A percentile compares a stretch with the other conserved stretches of the same genome.
phyloP scores from a whole-genome alignment of 2,797 vertebrate genomes.

The Eulemur mongoz region DNA sequence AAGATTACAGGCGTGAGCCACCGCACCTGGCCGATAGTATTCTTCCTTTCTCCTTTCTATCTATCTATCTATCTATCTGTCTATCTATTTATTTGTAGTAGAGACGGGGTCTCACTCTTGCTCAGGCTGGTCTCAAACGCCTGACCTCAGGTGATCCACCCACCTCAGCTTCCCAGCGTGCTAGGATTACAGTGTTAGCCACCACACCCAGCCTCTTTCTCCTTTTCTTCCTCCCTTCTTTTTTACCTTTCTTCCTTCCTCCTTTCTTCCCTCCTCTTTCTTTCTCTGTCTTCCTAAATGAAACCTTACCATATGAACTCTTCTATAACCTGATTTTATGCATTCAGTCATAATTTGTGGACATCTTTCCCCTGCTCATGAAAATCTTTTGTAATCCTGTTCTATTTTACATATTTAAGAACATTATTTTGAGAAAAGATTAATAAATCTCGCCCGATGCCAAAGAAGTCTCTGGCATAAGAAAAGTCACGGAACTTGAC shows the following conservation, averaged over 20 bases:
- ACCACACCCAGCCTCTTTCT: no score
- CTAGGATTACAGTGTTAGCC: no score
- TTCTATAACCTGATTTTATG: not conserved
- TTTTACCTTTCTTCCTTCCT: not conserved
- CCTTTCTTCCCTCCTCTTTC: not conserved
- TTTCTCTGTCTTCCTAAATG: not conserved
- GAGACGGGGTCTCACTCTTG: no score
- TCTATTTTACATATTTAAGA: slow-evolving; percentile 9
- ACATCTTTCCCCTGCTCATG: not conserved
- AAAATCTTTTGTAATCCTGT: slow-evolving; percentile 14
- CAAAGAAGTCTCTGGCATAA: not conserved
- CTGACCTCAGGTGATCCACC: no score
- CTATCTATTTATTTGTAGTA: no score
- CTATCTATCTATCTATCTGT: no score
- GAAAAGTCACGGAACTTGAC: not conserved
- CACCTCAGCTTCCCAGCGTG: no score
- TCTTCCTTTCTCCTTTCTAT: no score
- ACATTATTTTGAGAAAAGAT: not conserved
- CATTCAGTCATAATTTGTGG: not conserved
- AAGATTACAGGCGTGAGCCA: no score
- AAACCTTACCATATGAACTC: not conserved
- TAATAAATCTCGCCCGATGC: not conserved
- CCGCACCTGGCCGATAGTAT: no score
- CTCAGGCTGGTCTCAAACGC: no score
- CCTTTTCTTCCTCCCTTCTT: not conserved